Base-by-base conservation (phyloP, 2,888 invertebrate species). In the Syritta pipiens region DNA sequence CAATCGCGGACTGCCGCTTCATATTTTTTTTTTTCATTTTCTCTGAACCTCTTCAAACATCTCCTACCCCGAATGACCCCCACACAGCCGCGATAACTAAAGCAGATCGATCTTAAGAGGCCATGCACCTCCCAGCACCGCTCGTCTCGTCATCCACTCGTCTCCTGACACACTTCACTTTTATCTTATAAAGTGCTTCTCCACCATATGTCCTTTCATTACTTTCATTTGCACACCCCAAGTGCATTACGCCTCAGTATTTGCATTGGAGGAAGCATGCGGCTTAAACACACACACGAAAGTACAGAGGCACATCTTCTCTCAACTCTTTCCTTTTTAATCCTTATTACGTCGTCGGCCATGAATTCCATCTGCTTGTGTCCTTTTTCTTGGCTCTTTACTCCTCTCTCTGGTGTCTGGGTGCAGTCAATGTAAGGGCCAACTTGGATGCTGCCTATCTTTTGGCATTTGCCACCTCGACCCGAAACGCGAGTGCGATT, bases 401-500 rank as follows among this genome's bases (percentile, higher is more conserved):
- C 32, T 12, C 37, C 22, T 22, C 4, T 42, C 6, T 26, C 28
- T 3, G 17, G 14, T 20, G n/a, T 22, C 10, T 24, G 3, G 5
- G 6, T 40, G n/a, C 7, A 22, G 37, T 30, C 7, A n/a, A n/a
- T n/a, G n/a, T n/a, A n/a, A n/a, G 46, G 26, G 57, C 40, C 55
- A 48, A 44, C 12, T 48, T 68, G 68, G 48, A 49, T 49, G 37
- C 69, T 57, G 59, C 59, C 59, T 69, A 69, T 69, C 68, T 59
- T 51, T 59, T 51, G 68, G 68, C 59, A 60, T 46, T 59, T 42
- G 49, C 30, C 59, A 37, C 40, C 19, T 30, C 57, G 49, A 59
- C 35, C 20, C 22, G 24, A 17, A 26, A 26, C 37, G 37, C 24
- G 24, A 44, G 22, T 4, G 20, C 14, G 12, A 3, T n/a, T 28